Conservation (phyloP, 53 echinoderm and acorn worm genomes). For the Apostichopus leukothele region DNA sequence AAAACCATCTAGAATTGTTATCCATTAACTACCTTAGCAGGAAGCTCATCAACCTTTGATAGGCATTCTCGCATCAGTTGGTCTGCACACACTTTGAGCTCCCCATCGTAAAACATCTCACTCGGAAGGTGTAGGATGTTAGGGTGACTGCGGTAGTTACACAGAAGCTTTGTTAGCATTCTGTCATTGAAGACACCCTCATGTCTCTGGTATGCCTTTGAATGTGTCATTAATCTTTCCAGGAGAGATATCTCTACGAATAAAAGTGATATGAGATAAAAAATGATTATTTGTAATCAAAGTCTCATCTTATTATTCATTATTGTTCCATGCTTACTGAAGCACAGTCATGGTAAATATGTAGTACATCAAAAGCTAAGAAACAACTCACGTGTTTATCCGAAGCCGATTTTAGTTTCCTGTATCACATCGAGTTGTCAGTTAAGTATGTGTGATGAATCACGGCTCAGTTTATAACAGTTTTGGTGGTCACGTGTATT, state of each 20-base stretch:
- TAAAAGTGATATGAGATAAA: not conserved
- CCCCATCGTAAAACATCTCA: slow-evolving; percentile 85
- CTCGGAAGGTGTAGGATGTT: slow-evolving; percentile 82
- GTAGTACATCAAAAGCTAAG: no score
- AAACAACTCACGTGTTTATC: no score
- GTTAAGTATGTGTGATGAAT: no score
- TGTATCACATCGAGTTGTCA: no score
- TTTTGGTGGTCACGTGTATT: no score
- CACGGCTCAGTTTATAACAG: no score
- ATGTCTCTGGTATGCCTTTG: slow-evolving; percentile 60
- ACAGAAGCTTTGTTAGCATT: slow-evolving; percentile 81
- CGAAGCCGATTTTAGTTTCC: no score
- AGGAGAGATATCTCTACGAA: slow-evolving; percentile 65
- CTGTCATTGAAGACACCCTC: slow-evolving; percentile 58
- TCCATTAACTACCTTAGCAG: slow-evolving; percentile 63
- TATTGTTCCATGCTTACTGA: no score
- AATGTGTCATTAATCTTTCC: slow-evolving; percentile 75
- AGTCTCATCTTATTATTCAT: no score
- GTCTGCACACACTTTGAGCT: slow-evolving; percentile 78
- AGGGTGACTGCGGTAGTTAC: slow-evolving; percentile 92
- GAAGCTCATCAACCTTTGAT: slow-evolving; percentile 69
- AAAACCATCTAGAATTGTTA: no score
- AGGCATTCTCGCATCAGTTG: slow-evolving; percentile 60
- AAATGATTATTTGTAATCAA: no score
- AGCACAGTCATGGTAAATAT: no score